Percentiles rank a stretch among this genome's conserved stretches.
Conservation (phyloP, 2,888 invertebrate species). For the Drosophila pegasa region DNA sequence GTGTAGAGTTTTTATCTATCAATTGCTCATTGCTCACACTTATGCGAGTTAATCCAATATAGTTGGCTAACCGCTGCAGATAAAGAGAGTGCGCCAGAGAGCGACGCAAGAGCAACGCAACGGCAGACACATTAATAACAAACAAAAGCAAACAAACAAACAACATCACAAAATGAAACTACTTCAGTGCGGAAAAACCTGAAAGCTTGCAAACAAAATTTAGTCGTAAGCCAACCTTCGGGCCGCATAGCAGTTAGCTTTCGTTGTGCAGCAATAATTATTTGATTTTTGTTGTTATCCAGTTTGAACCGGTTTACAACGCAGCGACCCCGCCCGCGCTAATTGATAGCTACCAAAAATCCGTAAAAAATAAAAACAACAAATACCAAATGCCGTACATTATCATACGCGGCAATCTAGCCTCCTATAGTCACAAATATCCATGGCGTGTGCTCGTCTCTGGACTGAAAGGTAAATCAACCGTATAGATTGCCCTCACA, state of each 20-base stretch:
- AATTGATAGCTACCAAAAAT: conserved; percentile 44
- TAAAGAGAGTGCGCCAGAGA: conserved; percentile 42
- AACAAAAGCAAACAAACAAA: conserved; percentile 51
- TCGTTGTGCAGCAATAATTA: conserved; percentile 38
- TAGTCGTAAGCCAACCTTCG: conserved; percentile 71
- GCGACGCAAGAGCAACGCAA: conserved; percentile 44
- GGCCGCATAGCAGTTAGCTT: conserved; percentile 54
- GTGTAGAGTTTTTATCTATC: conserved; percentile 35
- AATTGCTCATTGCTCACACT: conserved; percentile 33
- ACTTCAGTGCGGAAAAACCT: conserved; percentile 52
- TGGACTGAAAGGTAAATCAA: conserved; percentile 90
- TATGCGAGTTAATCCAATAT: conserved; percentile 67
- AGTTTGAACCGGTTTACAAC: conserved; percentile 56
- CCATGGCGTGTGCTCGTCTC: conserved; percentile 95
- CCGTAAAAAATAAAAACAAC: conserved; percentile 25
- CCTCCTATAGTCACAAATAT: conserved; percentile 93
- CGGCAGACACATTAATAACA: conserved; percentile 56
- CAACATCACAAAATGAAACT: conserved; percentile 41
- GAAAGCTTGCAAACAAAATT: conserved; percentile 50
- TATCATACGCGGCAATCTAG: conserved; percentile 94
- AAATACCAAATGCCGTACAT: conserved; percentile 92
- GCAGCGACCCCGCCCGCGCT: conserved; percentile 51
- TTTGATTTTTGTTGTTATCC: conserved; percentile 27
- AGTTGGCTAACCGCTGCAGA: conserved; percentile 64
- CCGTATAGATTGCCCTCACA: conserved; percentile 15